phyloP scores from a whole-genome alignment of 2,888 invertebrate genomes.

The Cheilosia impressa region DNA sequence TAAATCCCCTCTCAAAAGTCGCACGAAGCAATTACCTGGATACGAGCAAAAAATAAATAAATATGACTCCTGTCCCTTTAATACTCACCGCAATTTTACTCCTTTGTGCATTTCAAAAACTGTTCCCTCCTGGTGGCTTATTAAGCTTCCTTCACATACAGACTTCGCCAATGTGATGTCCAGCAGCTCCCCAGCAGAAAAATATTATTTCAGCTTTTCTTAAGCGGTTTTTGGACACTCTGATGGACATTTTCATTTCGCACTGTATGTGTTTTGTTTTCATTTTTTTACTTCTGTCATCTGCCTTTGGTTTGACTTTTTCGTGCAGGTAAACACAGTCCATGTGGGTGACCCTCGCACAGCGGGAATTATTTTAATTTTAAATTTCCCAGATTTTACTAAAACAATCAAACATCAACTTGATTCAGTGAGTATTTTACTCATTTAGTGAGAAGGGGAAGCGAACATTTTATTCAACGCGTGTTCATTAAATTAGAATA shows the following conservation, averaged over 20 bases:
- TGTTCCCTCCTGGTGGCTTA: not conserved
- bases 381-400: slow-evolving; percentile 24
- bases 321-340: slow-evolving; percentile 52
- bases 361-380: slow-evolving; percentile 56
- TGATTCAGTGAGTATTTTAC: not conserved
- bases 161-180: slow-evolving; percentile 28
- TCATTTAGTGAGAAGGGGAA: not conserved
- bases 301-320: slow-evolving; percentile 37
- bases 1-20: too few species aligned
- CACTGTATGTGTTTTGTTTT: slow-evolving; percentile 27
- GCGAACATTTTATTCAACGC: not conserved
- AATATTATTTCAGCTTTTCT: slow-evolving; percentile 87
- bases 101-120: slow-evolving; percentile 16
- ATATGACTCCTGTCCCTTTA: too few species aligned
- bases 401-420: not conserved
- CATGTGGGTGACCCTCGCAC: slow-evolving; percentile 24
- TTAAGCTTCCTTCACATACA: slow-evolving; percentile 31
- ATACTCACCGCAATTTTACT: too few species aligned
- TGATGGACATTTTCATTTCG: slow-evolving; percentile 76
- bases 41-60: too few species aligned
- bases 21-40: too few species aligned
- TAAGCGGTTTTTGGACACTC: slow-evolving; percentile 89
- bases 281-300: slow-evolving; percentile 73
- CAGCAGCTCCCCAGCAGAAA: slow-evolving; percentile 24
- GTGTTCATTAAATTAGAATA: slow-evolving; percentile 19